Conservation (phyloP, 1,140 invertebrate species). For the Bemisia tabaci region DNA sequence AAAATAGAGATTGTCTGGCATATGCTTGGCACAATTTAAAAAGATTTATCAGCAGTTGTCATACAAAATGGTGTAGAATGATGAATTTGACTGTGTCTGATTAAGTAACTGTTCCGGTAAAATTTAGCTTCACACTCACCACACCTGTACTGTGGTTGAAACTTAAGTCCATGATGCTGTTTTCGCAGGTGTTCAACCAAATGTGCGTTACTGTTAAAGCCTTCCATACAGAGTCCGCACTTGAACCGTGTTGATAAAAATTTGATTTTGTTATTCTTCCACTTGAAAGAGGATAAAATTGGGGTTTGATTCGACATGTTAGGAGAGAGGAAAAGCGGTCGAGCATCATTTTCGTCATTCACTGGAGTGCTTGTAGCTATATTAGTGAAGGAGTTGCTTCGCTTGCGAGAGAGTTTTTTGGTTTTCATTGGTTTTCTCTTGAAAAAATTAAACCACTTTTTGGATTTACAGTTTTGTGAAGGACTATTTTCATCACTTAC, state of each 20-base stretch:
- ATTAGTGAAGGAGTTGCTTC: not conserved
- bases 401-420: not conserved
- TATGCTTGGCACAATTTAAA: not conserved
- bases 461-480: slow-evolving; percentile 9
- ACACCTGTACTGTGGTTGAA: slow-evolving; percentile 23
- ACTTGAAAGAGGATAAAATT: not conserved
- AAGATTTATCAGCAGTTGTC: not conserved
- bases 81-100: slow-evolving; percentile 22
- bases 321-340: not conserved
- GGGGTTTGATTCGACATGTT: not conserved
- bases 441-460: slow-evolving; percentile 5
- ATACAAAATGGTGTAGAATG: slow-evolving; percentile 9
- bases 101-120: slow-evolving; percentile 24
- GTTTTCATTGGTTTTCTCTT: slow-evolving; percentile 6
- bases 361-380: not conserved
- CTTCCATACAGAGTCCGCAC: slow-evolving; percentile 22
- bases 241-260: slow-evolving; percentile 16
- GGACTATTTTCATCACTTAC: slow-evolving; percentile 6
- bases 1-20: no score
- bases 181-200: slow-evolving; percentile 20
- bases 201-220: slow-evolving; percentile 20
- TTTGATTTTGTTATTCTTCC: not conserved
- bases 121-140: slow-evolving; percentile 26
- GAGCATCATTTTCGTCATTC: not conserved
- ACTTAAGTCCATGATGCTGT: slow-evolving; percentile 18